A percentile compares a stretch with the other conserved stretches of the same genome.
Evolutionary conservation across 2,113 vertebrate genomes (phyloP).

Genomic region (Scatophagus argus): DNA sequence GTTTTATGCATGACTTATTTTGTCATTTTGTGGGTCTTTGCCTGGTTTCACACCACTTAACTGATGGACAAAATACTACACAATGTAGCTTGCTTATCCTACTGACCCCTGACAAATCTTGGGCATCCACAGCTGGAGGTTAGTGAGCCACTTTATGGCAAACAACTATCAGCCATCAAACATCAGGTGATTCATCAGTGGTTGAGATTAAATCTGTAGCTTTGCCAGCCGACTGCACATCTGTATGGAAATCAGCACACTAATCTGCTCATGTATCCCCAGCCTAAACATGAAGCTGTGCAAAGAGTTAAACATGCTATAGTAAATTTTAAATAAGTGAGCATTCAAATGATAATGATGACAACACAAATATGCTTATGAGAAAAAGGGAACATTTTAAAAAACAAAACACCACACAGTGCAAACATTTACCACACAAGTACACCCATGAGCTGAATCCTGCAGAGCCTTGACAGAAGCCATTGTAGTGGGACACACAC

Average conservation of each 20-base stretch:
- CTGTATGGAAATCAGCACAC: slow-evolving; percentile 5
- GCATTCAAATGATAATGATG: slow-evolving; percentile 9
- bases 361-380: slow-evolving; percentile 29
- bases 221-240: background rate
- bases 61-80: background rate
- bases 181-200: background rate
- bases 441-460: slow-evolving; percentile 96
- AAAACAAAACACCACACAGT: slow-evolving; percentile 60
- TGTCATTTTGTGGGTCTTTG: background rate
- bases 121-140: background rate
- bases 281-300: slow-evolving; percentile 3
- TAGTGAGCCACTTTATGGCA: background rate
- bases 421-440: slow-evolving; percentile 95
- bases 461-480: slow-evolving; percentile 88
- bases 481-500: slow-evolving; percentile 36
- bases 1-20: background rate
- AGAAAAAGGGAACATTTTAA: too few species aligned
- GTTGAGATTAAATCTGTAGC: slow-evolving; percentile 3
- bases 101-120: background rate
- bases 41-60: background rate
- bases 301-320: background rate
- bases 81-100: background rate
- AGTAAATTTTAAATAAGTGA: slow-evolving; percentile 13
- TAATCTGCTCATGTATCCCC: slow-evolving; percentile 42
- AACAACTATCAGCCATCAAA: slow-evolving; percentile 3